Conservation (phyloP, 2,113 vertebrate genomes). For the Astatoreochromis straeleni region DNA sequence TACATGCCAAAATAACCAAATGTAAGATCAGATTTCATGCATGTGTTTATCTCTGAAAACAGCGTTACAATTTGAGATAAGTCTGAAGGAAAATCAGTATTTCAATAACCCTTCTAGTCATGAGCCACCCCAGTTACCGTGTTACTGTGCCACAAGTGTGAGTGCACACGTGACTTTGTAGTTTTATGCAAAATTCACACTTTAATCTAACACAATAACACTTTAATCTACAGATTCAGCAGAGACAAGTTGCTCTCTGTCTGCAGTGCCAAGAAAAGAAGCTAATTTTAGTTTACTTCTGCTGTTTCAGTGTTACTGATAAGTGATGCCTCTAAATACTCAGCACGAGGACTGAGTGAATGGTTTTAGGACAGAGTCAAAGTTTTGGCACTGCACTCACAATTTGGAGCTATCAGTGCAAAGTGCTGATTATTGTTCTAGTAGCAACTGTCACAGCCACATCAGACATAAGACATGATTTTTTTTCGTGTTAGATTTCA, state of each 20-base stretch:
- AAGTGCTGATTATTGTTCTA: background rate
- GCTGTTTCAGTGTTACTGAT: background rate
- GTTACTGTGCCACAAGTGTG: background rate
- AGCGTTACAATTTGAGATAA: accelerated
- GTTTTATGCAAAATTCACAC: background rate
- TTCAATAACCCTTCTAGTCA: background rate
- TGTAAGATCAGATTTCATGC: background rate
- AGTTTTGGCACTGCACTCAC: accelerated
- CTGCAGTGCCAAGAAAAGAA: background rate
- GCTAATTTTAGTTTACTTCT: background rate
- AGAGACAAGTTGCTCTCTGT: background rate
- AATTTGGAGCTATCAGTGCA: background rate
- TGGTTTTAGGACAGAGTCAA: background rate
- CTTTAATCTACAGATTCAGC: background rate
- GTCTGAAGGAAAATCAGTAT: background rate
- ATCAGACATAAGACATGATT: background rate
- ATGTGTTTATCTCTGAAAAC: background rate
- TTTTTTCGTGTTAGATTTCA: background rate
- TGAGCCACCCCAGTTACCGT: background rate
- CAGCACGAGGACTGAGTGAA: background rate
- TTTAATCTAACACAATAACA: background rate
- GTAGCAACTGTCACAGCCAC: background rate
- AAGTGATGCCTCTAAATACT: background rate
- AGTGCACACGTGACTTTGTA: accelerated
- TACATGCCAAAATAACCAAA: background rate